Conservation (phyloP, 2,113 vertebrate genomes). For the Sinosuthora webbiana region DNA sequence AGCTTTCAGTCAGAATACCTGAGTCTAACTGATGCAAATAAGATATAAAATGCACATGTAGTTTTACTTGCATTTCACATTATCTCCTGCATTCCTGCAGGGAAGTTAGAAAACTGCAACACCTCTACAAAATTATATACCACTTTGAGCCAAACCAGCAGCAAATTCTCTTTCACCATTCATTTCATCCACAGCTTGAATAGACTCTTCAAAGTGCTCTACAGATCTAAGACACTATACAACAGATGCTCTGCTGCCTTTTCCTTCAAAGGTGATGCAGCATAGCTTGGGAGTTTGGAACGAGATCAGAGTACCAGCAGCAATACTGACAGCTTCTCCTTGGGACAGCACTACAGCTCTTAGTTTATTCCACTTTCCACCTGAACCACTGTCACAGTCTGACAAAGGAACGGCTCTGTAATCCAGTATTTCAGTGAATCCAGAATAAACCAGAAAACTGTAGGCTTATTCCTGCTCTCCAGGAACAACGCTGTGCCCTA, state of each 20-base stretch:
- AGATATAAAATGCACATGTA: not conserved
- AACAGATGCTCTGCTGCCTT: not conserved
- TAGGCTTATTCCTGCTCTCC: not conserved
- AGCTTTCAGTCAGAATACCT: conserved; percentile 68
- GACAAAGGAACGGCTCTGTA: not conserved
- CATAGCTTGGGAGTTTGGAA: not conserved
- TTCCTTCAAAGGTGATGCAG: not conserved
- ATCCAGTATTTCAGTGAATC: not conserved
- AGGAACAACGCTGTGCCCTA: not conserved
- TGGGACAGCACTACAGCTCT: not conserved
- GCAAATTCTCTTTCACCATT: not conserved
- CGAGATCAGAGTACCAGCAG: not conserved
- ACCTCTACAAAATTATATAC: conserved; percentile 27
- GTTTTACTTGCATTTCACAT: conserved; percentile 48
- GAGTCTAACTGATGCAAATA: conserved; percentile 59
- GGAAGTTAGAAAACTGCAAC: conserved; percentile 31
- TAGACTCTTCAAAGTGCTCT: conserved; percentile 11
- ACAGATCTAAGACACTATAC: not conserved
- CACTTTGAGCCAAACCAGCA: conserved; percentile 41
- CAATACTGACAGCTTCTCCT: not conserved
- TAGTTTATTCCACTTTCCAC: not conserved
- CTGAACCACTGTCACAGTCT: not conserved
- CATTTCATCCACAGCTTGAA: not conserved
- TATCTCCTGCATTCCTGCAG: conserved; percentile 53
- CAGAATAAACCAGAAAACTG: not conserved